These are phyloP conservation scores for Clarias gariepinus DNA, from an alignment of 2,113 vertebrate genomes.

Conservation along the genomic window DNA sequence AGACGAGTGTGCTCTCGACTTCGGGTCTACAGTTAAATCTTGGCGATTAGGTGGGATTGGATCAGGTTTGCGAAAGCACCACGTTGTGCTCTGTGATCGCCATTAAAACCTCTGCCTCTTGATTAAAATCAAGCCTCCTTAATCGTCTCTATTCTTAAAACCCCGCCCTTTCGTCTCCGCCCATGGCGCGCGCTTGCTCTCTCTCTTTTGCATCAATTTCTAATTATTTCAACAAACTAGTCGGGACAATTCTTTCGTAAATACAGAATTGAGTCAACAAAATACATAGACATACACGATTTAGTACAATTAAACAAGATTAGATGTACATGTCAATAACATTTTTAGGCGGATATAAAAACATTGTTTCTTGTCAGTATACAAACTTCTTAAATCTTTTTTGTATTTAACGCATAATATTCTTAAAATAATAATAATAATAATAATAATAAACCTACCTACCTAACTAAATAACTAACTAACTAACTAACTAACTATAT, in stretches of 20 bases:
- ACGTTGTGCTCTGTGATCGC: constrained; percentile 76
- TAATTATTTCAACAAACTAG: constrained; percentile 64
- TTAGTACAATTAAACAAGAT: neutral
- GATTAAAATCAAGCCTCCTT: constrained; percentile 95
- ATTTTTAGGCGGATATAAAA: neutral
- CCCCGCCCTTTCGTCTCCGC: constrained; percentile 81
- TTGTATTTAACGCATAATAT: neutral
- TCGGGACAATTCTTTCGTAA: constrained; percentile 41
- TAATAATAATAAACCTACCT: neutral
- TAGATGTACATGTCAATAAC: neutral
- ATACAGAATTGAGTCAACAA: constrained; percentile 64
- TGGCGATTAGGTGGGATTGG: constrained; percentile 71
- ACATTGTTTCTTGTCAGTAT: neutral
- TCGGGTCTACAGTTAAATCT: constrained; percentile 37
- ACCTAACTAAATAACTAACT: neutral
- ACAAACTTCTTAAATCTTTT: neutral
- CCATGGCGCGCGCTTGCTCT: constrained; percentile 63
- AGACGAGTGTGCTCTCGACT: constrained; percentile 30
- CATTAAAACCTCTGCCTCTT: constrained; percentile 82
- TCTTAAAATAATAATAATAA: neutral
- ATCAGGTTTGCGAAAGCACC: constrained; percentile 78
- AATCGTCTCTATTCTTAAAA: constrained; percentile 93
- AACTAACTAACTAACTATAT: neutral
- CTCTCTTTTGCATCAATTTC: constrained; percentile 68
- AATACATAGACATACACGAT: neutral